Evolutionary conservation across 2,113 vertebrate species (phyloP).

Genomic region (Nyctibius bracteatus): DNA sequence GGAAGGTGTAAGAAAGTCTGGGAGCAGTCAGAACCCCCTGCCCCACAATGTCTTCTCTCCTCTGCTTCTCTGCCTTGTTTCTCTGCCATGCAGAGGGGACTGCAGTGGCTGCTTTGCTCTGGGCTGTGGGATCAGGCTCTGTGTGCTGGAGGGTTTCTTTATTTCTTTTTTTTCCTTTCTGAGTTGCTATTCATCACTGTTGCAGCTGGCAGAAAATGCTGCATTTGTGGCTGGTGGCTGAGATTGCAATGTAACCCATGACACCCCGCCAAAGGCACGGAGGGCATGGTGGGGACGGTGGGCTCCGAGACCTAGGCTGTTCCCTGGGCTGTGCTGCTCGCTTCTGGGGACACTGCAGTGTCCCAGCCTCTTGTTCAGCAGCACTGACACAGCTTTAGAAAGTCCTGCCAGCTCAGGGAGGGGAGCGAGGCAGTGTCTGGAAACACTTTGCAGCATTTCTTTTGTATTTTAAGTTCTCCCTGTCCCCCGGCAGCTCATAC

Average conservation of each 20-base stretch:
- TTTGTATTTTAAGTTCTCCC: neutral
- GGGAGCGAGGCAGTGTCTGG: neutral
- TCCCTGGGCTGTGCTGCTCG: neutral
- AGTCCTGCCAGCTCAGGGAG: neutral
- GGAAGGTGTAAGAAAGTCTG: neutral
- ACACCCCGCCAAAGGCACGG: neutral
- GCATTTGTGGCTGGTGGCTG: neutral
- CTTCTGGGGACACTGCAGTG: neutral
- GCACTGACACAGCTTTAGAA: neutral
- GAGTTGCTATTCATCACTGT: accelerated
- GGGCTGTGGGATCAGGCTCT: accelerated
- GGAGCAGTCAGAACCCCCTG: neutral
- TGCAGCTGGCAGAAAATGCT: neutral
- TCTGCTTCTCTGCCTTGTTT: neutral
- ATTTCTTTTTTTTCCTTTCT: neutral
- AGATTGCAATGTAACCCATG: accelerated
- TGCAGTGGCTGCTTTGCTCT: neutral
- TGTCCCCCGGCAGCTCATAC: neutral
- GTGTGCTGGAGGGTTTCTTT: neutral
- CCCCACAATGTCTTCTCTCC: neutral
- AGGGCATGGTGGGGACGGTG: accelerated
- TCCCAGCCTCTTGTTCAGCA: neutral
- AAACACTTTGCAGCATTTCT: neutral
- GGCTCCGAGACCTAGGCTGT: neutral
- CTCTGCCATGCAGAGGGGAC: neutral